Evolutionary conservation across 2,797 vertebrate species (phyloP).

Genomic region (Sebastes baramenuke): DNA sequence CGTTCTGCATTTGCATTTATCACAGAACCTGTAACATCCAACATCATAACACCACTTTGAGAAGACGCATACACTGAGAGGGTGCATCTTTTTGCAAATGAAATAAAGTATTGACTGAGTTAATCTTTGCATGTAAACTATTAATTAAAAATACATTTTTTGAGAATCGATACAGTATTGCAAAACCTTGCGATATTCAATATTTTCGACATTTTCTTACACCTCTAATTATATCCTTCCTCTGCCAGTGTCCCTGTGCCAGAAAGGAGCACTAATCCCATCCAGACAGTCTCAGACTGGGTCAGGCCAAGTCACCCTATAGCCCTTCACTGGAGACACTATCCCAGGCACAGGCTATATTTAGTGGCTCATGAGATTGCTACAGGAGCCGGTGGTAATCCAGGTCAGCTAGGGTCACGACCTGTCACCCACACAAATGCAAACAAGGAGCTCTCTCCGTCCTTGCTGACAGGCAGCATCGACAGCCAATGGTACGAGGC

Average conservation of each 20-base stretch:
- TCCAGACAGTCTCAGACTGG: constrained; percentile 44
- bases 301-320: constrained; percentile 42
- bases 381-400: constrained; percentile 64
- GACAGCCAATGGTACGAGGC: constrained; percentile 19
- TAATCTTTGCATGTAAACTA: too few relatives aligned
- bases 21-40: too few relatives aligned
- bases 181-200: too few relatives aligned
- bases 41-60: too few relatives aligned
- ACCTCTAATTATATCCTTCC: neutral
- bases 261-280: constrained; percentile 40
- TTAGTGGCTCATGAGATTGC: constrained; percentile 69
- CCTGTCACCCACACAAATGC: constrained; percentile 39
- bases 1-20: too few relatives aligned
- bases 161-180: too few relatives aligned
- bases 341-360: constrained; percentile 61
- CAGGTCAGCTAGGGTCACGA: constrained; percentile 59
- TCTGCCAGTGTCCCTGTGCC: neutral
- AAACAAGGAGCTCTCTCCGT: neutral
- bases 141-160: too few relatives aligned
- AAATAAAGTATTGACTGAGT: too few relatives aligned
- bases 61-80: too few relatives aligned
- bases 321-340: constrained; percentile 43
- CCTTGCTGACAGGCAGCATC: neutral
- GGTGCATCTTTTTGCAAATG: too few relatives aligned
- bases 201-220: too few relatives aligned